Percentiles rank a stretch among this genome's conserved stretches.
Evolutionary conservation across 2,888 invertebrate genomes (phyloP).

Genomic region (Liposcelis brunnea): DNA sequence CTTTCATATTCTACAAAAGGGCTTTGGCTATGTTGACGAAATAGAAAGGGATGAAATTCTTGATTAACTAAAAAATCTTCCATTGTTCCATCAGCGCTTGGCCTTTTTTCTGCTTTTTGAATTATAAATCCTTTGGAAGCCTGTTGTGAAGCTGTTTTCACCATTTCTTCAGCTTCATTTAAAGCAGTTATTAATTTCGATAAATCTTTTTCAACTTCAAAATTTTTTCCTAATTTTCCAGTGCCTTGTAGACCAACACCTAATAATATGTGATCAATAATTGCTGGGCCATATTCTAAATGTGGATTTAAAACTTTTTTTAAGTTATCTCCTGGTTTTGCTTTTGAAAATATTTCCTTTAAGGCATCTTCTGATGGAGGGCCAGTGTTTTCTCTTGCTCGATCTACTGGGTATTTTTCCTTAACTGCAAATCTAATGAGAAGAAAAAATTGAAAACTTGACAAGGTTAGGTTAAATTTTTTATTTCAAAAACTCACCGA

Average conservation of each 20-base stretch:
- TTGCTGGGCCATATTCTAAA: conserved; percentile 77
- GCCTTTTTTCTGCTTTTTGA: conserved; percentile 63
- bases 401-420: conserved; percentile 73
- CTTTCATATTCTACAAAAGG: conserved; percentile 48
- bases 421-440: conserved; percentile 63
- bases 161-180: conserved; percentile 45
- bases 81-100: conserved; percentile 29
- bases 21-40: conserved; percentile 44
- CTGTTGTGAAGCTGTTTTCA: conserved; percentile 35
- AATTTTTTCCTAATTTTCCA: conserved; percentile 45
- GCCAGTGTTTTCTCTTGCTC: conserved; percentile 46
- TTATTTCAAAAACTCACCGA: too few species aligned
- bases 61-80: conserved; percentile 58
- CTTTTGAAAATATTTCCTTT: conserved; percentile 37
- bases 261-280: conserved; percentile 79
- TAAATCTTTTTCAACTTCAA: conserved; percentile 42
- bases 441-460: conserved; percentile 10
- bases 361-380: conserved; percentile 37
- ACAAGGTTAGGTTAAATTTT: background rate
- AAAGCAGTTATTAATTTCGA: conserved; percentile 45
- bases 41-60: conserved; percentile 86
- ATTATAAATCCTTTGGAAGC: conserved; percentile 64
- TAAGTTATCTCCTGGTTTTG: conserved; percentile 56
- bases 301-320: conserved; percentile 68
- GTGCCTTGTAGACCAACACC: conserved; percentile 45